A percentile compares a stretch with the other conserved stretches of the same genome.
phyloP scores from a whole-genome alignment of 1,140 invertebrate genomes.

The Thereuonema tuberculata region DNA sequence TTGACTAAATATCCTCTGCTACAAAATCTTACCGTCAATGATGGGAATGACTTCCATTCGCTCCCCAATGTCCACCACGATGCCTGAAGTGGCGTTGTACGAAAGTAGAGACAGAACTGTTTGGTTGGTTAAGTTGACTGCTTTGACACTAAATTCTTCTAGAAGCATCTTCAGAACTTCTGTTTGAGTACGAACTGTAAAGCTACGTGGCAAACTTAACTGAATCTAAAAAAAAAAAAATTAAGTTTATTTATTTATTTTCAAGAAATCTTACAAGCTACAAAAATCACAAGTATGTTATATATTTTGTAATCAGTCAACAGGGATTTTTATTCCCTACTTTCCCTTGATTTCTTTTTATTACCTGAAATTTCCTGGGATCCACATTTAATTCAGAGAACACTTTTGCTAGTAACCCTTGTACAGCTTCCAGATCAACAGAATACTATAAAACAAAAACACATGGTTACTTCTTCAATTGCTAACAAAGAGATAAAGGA shows the following conservation, averaged over 20 bases:
- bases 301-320: too few species aligned
- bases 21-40: constrained; percentile 44
- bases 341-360: too few species aligned
- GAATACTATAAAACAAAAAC: constrained; percentile 26
- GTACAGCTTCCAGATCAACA: constrained; percentile 31
- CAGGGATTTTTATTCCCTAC: too few species aligned
- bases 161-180: constrained; percentile 33
- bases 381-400: constrained; percentile 35
- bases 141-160: constrained; percentile 33
- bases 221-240: constrained; percentile 17
- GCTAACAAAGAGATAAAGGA: too few species aligned
- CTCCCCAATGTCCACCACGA: constrained; percentile 49
- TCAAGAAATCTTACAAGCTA: too few species aligned
- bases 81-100: constrained; percentile 45
- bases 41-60: constrained; percentile 45
- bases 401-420: constrained; percentile 34
- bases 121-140: constrained; percentile 43
- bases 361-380: constrained; percentile 32
- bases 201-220: constrained; percentile 35
- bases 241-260: too few species aligned
- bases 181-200: constrained; percentile 32
- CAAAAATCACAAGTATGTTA: too few species aligned
- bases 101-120: constrained; percentile 44
- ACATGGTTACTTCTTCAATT: neutral
- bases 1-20: too few species aligned